Evolutionary conservation across 2,113 vertebrate species (phyloP), one percentile per base, ranked within the genome.

Genomic region (Tamias sibiricus): DNA sequence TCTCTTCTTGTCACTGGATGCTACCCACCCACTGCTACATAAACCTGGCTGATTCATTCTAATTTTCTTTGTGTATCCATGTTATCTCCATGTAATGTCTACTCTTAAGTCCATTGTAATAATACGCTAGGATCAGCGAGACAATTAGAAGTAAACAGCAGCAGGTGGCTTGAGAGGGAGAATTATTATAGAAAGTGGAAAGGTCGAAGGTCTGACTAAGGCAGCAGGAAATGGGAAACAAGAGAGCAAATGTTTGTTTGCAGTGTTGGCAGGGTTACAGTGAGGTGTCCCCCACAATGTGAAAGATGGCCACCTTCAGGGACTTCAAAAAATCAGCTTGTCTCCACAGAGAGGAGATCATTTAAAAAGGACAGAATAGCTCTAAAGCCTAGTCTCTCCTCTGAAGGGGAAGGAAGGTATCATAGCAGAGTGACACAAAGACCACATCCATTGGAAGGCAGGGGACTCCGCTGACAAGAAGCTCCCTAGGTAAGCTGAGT

Each of bases 231-330:
- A 2, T 0, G 9, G 26, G 66, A 44, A 74, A n/a, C 6, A 0
- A 1, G 57, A 57, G 47, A 75, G 9, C 9, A 1, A 28, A 59
- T 0, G 8, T 42, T 69, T 0, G 8, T 42, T 69, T 57, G 20
- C 52, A 30, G 35, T 9, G n/a, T 44, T 8, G 13, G 32, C 4
- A 10, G 14, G 22, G 49, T 49, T 57, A 77, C 0, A 26, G 42
- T 2, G 6, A 79, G 37, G 28, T 8, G 8, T 12, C 7, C 11
- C 3, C 24, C 49, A 14, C 7, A 8, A 22, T 16, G 4, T 35
- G 28, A 8, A 69, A 81, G 71, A 59, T 35, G 76, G 77, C 69
- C 88, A 66, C 44, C 62, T 57, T 81, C 72, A 54, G 49, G 92
- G 57, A 76, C 68, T 66, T 83, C 30, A 26, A 59, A 90, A 84